Evolutionary conservation across 2,113 vertebrate species (phyloP), one percentile per base, ranked within the genome.

Genomic region (Coptodon rendalli): DNA sequence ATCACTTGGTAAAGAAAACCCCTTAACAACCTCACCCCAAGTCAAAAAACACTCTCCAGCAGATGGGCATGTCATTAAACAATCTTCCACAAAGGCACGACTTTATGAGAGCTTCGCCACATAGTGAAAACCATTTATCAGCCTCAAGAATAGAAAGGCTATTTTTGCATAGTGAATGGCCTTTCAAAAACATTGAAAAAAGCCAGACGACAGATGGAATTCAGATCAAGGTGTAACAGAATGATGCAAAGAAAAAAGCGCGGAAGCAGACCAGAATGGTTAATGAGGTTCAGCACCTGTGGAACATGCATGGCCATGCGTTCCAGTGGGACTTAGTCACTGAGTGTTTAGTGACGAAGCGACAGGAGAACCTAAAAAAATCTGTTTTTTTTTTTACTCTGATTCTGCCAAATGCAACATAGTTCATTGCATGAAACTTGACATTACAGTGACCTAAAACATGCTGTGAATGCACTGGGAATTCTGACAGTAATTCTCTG

Each of bases 351-450:
- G 9, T 76, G 40, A 76, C 6, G 0, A 73, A 27, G 14, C 8
- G 1, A 73, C 38, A 17, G 68, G 22, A 45, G 40, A 73, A 73
- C 22, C 22, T 43, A 43, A 48, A 17, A 71, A 34, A 45, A 27
- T 0, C 1, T 7, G 2, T 0, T n/a, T n/a, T n/a, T 1, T 10
- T 66, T 63, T 48, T 10, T 76, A 29, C 24, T 52, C 19, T 7
- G 40, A 73, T 73, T 73, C 14, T 48, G 40, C 40, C 68, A 11
- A 76, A 29, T 76, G 9, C 40, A 29, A 27, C 9, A 76, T 48
- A 29, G 14, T 19, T 48, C 24, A 48, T 76, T 76, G 24, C 71
- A 76, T 48, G 40, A 24, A 11, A 48, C 9, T 2, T 48, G 9
- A 48, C 24, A 48, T 45, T 17, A 76, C 4, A 29, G 14, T 76